These are phyloP conservation scores for Gandaritis pyraliata DNA, from an alignment of 2,888 invertebrate genomes.

Conservation along the genomic window DNA sequence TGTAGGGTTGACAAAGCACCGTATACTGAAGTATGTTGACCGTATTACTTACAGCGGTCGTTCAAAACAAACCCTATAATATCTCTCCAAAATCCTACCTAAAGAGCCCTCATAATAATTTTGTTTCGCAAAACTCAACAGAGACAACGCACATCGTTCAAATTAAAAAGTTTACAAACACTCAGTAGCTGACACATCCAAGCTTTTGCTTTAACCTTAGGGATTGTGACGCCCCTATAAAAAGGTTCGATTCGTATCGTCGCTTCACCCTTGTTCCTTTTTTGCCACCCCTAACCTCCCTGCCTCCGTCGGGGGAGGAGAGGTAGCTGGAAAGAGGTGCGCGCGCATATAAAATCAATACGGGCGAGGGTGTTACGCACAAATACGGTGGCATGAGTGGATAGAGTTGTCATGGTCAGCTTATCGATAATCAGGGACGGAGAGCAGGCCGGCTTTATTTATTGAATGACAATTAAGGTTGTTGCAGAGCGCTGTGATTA, in stretches of 20 bases:
- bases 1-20: constrained; percentile 18
- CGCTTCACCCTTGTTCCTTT: constrained; percentile 74
- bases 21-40: background rate
- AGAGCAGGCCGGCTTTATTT: constrained; percentile 20
- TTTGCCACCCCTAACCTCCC: constrained; percentile 53
- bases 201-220: constrained; percentile 68
- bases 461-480: constrained; percentile 21
- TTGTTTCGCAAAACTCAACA: constrained; percentile 24
- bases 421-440: constrained; percentile 59
- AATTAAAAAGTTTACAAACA: constrained; percentile 52
- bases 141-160: constrained; percentile 32
- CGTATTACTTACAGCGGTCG: constrained; percentile 21
- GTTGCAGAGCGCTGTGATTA: constrained; percentile 29
- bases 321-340: constrained; percentile 55
- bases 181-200: constrained; percentile 62
- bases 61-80: constrained; percentile 27
- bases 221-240: constrained; percentile 75
- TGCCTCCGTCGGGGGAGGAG: constrained; percentile 41
- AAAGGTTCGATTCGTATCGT: constrained; percentile 80
- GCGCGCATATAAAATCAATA: constrained; percentile 83
- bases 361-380: constrained; percentile 74
- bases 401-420: constrained; percentile 74
- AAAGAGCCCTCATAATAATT: constrained; percentile 27
- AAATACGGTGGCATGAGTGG: constrained; percentile 65
- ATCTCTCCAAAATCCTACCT: constrained; percentile 17